Percentiles rank a stretch among this genome's conserved stretches.
Evolutionary conservation across 1,140 invertebrate species (phyloP).

Genomic region (Cotesia glomerata): DNA sequence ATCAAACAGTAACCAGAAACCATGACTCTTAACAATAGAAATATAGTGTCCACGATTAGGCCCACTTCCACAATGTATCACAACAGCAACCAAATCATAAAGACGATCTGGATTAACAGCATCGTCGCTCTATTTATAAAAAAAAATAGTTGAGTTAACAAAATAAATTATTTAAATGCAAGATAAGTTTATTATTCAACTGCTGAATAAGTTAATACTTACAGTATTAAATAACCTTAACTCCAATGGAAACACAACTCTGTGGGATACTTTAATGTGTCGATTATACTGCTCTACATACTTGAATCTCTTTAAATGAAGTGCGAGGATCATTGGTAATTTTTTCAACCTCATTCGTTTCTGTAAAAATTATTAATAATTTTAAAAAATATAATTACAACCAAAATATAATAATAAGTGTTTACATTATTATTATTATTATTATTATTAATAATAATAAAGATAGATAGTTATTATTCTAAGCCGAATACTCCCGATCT

Average conservation of each 20-base stretch:
- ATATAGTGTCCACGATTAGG: slow-evolving; percentile 99
- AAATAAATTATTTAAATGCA: slow-evolving; percentile 14
- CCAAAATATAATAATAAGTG: too few species aligned
- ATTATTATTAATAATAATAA: too few species aligned
- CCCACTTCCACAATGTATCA: slow-evolving; percentile 98
- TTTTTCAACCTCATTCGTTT: slow-evolving; percentile 98
- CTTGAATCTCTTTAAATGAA: slow-evolving; percentile 98
- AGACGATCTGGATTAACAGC: slow-evolving; percentile 96
- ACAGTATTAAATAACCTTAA: slow-evolving; percentile 97
- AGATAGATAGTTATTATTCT: too few species aligned
- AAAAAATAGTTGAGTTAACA: slow-evolving; percentile 47
- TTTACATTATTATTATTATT: too few species aligned
- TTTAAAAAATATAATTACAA: too few species aligned
- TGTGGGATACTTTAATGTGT: slow-evolving; percentile 98
- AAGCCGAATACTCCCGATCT: too few species aligned
- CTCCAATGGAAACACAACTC: slow-evolving; percentile 98
- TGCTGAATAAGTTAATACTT: slow-evolving; percentile 52
- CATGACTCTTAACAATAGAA: slow-evolving; percentile 98
- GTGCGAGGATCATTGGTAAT: slow-evolving; percentile 94
- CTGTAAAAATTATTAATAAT: slow-evolving; percentile 61
- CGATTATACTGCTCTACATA: slow-evolving; percentile 99
- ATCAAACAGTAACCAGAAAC: slow-evolving; percentile 99
- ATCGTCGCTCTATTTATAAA: slow-evolving; percentile 83
- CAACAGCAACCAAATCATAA: slow-evolving; percentile 98
- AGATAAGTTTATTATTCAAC: too few species aligned